Conservation (phyloP, 92 coral and sea anemone species). For the Nematostella vectensis region DNA sequence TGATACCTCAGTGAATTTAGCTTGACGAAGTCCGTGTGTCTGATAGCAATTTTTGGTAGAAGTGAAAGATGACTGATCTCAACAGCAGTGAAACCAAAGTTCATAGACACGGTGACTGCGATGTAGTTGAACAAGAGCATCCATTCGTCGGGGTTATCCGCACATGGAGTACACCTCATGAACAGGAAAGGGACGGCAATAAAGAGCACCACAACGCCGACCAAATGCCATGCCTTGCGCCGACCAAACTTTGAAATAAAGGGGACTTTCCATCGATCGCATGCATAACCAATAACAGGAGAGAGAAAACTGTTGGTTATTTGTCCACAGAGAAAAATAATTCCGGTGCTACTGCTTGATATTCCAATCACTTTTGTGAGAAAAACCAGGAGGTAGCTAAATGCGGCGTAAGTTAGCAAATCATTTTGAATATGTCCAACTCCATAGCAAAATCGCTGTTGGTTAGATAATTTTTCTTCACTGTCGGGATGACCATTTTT, state of each 20-base stretch:
- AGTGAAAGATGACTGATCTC: constrained; percentile 49
- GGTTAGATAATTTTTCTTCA: constrained; percentile 4
- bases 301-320: constrained; percentile 30
- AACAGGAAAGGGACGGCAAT: constrained; percentile 31
- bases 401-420: constrained; percentile 22
- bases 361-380: constrained; percentile 44
- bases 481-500: too few species aligned
- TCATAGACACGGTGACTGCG: constrained; percentile 2
- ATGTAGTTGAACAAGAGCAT: constrained; percentile 18
- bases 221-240: constrained; percentile 50
- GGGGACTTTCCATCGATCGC: constrained; percentile 39
- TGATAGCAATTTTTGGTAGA: constrained; percentile 23
- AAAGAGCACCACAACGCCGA: constrained; percentile 32
- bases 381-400: constrained; percentile 34
- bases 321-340: constrained; percentile 38
- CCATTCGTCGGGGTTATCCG: constrained; percentile 9
- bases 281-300: constrained; percentile 30
- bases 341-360: constrained; percentile 35
- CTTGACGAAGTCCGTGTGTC: constrained; percentile 21
- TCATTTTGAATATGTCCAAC: constrained; percentile 58
- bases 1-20: constrained; percentile 52
- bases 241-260: constrained; percentile 36
- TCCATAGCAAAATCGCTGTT: constrained; percentile 37
- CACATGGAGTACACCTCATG: constrained; percentile 41
- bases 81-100: constrained; percentile 28